A percentile compares a stretch with the other conserved stretches of the same genome.
Evolutionary conservation across 2,113 vertebrate species (phyloP).

Genomic region (Dascyllus trimaculatus): DNA sequence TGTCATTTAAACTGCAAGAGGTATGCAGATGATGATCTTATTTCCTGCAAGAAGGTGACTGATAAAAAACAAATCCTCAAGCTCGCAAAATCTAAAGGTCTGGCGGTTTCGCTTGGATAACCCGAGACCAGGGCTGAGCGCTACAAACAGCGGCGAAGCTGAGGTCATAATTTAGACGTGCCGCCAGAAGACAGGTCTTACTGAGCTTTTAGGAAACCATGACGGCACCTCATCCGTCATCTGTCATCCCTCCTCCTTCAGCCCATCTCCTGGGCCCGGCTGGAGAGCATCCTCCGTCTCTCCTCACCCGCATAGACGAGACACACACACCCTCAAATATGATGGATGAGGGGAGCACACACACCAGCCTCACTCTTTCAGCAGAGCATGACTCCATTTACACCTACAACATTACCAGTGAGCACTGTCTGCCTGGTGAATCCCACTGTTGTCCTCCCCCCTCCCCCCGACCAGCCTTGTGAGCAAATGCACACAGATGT

Average conservation of each 20-base stretch:
- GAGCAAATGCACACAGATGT: slow-evolving; percentile 65
- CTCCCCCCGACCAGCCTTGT: slow-evolving; percentile 40
- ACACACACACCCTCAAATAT: slow-evolving; percentile 59
- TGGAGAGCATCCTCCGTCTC: slow-evolving; percentile 75
- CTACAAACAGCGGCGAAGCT: slow-evolving; percentile 57
- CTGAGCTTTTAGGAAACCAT: slow-evolving; percentile 77
- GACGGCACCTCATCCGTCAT: slow-evolving; percentile 81
- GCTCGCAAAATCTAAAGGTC: slow-evolving; percentile 44
- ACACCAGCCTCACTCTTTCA: slow-evolving; percentile 60
- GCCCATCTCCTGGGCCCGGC: slow-evolving; percentile 71
- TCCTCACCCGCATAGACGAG: slow-evolving; percentile 65
- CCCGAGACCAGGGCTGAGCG: slow-evolving; percentile 19
- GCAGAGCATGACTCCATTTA: slow-evolving; percentile 79
- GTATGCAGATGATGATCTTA: slow-evolving; percentile 28
- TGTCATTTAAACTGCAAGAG: slow-evolving; percentile 15
- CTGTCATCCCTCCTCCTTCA: slow-evolving; percentile 73
- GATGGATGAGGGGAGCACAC: slow-evolving; percentile 74
- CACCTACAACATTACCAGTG: slow-evolving; percentile 65
- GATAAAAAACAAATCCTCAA: slow-evolving; percentile 40
- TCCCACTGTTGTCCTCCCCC: slow-evolving; percentile 53
- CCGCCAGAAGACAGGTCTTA: slow-evolving; percentile 73
- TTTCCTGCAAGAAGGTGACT: slow-evolving; percentile 21
- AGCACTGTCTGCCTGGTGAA: slow-evolving; percentile 35
- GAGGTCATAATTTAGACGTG: slow-evolving; percentile 80
- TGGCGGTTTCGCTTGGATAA: slow-evolving; percentile 43